These are phyloP conservation scores for Melinopterus prodromus DNA, from an alignment of 2,888 invertebrate species.

Conservation along the genomic window DNA sequence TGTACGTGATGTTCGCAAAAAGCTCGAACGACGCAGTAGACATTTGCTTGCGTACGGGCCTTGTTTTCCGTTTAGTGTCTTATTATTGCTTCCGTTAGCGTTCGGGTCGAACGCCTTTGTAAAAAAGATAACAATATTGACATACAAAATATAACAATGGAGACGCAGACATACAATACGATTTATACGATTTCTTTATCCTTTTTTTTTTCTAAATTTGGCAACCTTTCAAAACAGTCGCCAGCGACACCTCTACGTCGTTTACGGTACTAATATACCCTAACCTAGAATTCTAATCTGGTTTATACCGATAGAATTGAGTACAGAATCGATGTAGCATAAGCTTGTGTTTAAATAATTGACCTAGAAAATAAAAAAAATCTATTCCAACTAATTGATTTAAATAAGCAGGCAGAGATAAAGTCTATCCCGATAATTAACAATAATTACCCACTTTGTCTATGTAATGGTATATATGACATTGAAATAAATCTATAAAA, in stretches of 20 bases:
- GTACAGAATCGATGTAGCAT: neutral
- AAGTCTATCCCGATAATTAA: too few relatives aligned
- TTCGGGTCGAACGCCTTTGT: conserved; percentile 26
- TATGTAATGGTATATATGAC: too few relatives aligned
- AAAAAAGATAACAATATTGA: conserved; percentile 41
- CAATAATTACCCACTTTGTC: too few relatives aligned
- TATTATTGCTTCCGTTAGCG: conserved; percentile 8
- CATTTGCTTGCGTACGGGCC: conserved; percentile 15
- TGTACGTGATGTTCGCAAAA: neutral
- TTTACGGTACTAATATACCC: neutral
- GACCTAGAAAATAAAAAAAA: neutral
- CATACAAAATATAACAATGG: conserved; percentile 44
- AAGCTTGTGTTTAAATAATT: neutral
- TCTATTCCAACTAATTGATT: neutral
- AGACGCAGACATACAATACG: conserved; percentile 50
- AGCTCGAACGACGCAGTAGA: conserved; percentile 8
- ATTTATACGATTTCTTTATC: conserved; percentile 33
- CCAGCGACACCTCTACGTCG: conserved; percentile 10
- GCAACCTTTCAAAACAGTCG: conserved; percentile 37
- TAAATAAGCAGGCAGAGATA: neutral
- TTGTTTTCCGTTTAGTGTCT: neutral
- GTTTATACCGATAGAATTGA: neutral
- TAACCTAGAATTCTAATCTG: neutral
- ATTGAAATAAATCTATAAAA: neutral
- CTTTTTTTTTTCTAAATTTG: conserved; percentile 41